Base-by-base conservation (phyloP, 2,113 vertebrate species). In the Myodes glareolus region DNA sequence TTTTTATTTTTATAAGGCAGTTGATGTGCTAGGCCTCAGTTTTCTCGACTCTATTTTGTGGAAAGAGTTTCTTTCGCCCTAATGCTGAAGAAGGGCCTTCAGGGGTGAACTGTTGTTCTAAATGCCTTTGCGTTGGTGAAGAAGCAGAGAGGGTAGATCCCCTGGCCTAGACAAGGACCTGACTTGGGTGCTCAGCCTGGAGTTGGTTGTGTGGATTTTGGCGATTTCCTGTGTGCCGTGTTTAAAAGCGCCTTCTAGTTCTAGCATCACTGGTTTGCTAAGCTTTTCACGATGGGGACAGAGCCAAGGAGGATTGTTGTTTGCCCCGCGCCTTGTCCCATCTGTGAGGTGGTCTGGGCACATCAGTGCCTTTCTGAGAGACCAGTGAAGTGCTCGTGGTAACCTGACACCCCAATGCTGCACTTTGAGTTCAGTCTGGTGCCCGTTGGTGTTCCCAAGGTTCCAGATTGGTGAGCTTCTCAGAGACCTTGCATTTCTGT, bases 121-220 rank as follows among this genome's bases (percentile, higher is more conserved):
- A 50, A 1, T 45, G 21, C 45, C 25, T 42, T 45, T 16, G 7
- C 0, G 3, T 67, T 33, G 21, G 4, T 0, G 4, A 31, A 76
- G 73, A 33, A 31, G 19, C 16, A 16, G 4, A 3, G 21, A 70
- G 1, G 1, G 7, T 31, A 3, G 29, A 19, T 31, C 36, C 25
- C 25, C 77, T 55, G 47, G 52, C 21, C 8, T 75, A 12, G 29
- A 29, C 0, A 0, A 75, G 75, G n/a, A 21, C 29, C 72, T 23
- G 5, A 50, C 13, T 19, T 36, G 5, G 23, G 6, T 9, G 42
- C 11, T 39, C 36, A 3, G 63, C 39, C 42, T 5, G 2, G 45
- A 55, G 7, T 10, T 47, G 45, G 33, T 23, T 16, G 23, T 50
- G 58, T 33, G 45, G 21, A 23, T 77, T 13, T 39, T 31, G 17